Base-by-base conservation (phyloP, 1,140 invertebrate species). In the Ephestia elutella region DNA sequence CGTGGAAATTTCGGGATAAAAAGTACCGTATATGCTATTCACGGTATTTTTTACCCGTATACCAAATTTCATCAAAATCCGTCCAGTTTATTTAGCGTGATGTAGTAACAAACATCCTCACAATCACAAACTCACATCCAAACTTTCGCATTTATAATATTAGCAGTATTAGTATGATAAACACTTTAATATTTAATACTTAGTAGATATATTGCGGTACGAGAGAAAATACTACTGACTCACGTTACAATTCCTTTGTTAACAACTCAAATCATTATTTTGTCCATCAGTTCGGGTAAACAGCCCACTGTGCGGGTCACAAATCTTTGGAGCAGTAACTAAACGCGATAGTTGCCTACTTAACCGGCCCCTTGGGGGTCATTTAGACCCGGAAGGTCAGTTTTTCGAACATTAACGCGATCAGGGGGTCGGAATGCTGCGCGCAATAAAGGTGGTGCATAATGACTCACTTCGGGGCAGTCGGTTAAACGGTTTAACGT, bases 331-430 rank as follows among this genome's bases (percentile, higher is more conserved):
- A 15, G 38, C 11, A 44, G 38, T 17, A 44, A 30, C 38, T 50
- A 49, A 64, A 61, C 54, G 68, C 59, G 68, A 75, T 77, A 77
- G 73, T 75, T 70, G 65, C 66, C 64, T 73, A 68, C 71, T 80
- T 78, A 84, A 82, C 63, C 72, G 74, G 63, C 75, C 82, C 74
- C 82, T 19, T 13, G 82, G 66, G 81, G 72, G 75, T 78, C 69
- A 64, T 83, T 82, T 65, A 54, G 62, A 63, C 73, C 68, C 76
- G 66, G 70, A 72, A 79, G 82, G 84, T 83, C 84, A 86, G 82
- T 86, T 86, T 84, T 84, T 84, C 75, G 81, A 68, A 70, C 80
- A 84, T 84, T 84, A 86, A 78, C 70, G 73, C 78, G 71, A 75
- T 78, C 77, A 76, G 76, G 79, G 78, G 77, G 75, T 71, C 72